A percentile compares a stretch with the other conserved stretches of the same genome.
Conservation (phyloP, 2,888 invertebrate genomes). For the Melanostoma scalare region DNA sequence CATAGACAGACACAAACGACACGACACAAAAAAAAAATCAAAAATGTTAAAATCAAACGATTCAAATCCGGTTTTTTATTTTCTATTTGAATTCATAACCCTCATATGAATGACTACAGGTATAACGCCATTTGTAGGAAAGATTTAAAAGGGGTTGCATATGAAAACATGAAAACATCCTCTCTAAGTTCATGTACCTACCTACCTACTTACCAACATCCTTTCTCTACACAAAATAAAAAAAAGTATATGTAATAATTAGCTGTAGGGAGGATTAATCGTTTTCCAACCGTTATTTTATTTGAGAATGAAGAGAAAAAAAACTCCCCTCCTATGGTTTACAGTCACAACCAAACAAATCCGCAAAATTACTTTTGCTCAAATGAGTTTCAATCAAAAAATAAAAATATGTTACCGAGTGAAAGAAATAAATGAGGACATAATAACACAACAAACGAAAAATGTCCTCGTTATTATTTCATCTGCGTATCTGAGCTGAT, state of each 20-base stretch:
- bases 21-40: constrained; percentile 25
- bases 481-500: constrained; percentile 65
- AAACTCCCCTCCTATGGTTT: constrained; percentile 22
- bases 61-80: constrained; percentile 53
- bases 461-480: constrained; percentile 60
- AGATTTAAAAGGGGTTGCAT: constrained; percentile 33
- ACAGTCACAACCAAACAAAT: constrained; percentile 54
- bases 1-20: constrained; percentile 45
- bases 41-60: constrained; percentile 22
- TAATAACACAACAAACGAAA: background rate
- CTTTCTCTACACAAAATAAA: constrained; percentile 22
- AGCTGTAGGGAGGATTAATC: constrained; percentile 68
- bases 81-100: constrained; percentile 54
- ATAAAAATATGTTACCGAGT: constrained; percentile 40
- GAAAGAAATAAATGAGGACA: constrained; percentile 27
- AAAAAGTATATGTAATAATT: constrained; percentile 57
- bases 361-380: constrained; percentile 68
- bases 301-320: background rate
- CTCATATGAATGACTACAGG: constrained; percentile 60
- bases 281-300: constrained; percentile 37
- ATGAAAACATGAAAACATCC: background rate
- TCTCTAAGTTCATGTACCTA: background rate
- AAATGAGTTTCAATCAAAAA: constrained; percentile 66
- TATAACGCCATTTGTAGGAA: constrained; percentile 42
- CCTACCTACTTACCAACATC: background rate